Conservation (phyloP, 2,888 invertebrate genomes). For the Pinctada fucata region DNA sequence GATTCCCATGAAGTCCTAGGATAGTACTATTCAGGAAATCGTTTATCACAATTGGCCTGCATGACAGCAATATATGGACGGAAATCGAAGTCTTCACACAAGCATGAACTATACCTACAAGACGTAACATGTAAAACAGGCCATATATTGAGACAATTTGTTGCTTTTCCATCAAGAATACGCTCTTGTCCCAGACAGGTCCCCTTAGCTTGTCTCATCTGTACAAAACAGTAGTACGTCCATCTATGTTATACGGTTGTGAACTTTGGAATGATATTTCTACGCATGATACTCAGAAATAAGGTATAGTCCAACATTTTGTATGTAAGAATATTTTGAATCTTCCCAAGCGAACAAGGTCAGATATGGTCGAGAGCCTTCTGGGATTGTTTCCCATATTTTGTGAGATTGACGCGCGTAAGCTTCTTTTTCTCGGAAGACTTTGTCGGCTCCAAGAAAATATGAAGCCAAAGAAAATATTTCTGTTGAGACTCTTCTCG, state of each 20-base stretch:
- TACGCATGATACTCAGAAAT: not conserved
- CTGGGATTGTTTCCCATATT: not conserved
- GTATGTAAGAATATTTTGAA: not conserved
- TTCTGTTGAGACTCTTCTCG: not conserved
- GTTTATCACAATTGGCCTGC: no score
- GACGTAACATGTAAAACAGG: no score
- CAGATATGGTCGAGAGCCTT: not conserved
- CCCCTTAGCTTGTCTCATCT: no score
- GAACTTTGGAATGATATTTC: slow-evolving; percentile 15
- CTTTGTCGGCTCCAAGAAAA: not conserved
- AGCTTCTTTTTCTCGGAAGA: not conserved
- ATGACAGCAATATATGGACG: no score
- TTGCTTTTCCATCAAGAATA: not conserved
- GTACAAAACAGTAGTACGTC: not conserved
- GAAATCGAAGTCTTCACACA: no score
- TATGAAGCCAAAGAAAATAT: not conserved
- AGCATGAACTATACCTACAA: no score
- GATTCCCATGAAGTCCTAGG: no score
- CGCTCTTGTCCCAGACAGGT: no score
- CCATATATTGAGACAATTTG: no score
- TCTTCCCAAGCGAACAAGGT: slow-evolving; percentile 4
- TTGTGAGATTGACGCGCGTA: not conserved
- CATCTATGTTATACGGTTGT: slow-evolving; percentile 7
- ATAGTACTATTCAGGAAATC: no score
- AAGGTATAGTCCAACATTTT: not conserved